These are phyloP conservation scores for Pseudochirops corinnae DNA, from an alignment of 2,797 vertebrate species.

Conservation along the genomic window DNA sequence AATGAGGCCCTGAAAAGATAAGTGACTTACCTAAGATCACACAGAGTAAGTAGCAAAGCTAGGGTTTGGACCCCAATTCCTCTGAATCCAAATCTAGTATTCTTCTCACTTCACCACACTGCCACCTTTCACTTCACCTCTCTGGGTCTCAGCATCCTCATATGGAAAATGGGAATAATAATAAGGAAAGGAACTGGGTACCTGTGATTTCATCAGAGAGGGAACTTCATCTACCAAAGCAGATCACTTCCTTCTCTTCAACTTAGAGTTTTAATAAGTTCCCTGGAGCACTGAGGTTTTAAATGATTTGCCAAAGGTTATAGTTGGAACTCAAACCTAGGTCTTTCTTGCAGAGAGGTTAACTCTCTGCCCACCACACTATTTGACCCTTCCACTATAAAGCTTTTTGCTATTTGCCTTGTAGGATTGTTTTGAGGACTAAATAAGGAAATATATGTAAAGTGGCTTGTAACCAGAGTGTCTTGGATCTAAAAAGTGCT, in stretches of 20 bases:
- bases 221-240: background rate
- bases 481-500: background rate
- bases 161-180: background rate
- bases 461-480: background rate
- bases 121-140: background rate
- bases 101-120: background rate
- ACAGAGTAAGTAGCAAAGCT: too few relatives aligned
- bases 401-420: background rate
- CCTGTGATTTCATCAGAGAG: background rate
- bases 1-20: too few relatives aligned
- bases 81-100: slow-evolving; percentile 16
- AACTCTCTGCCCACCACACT: background rate
- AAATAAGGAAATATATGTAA: background rate
- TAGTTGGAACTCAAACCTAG: background rate
- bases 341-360: background rate
- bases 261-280: background rate
- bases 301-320: background rate
- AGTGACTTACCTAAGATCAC: too few relatives aligned
- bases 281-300: background rate
- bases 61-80: too few relatives aligned
- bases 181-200: background rate
- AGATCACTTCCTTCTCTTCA: background rate
- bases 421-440: background rate
- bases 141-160: background rate
- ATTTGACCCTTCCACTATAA: background rate